phyloP scores from a whole-genome alignment of 2,888 invertebrate species.

The Drymonia ruficornis region DNA sequence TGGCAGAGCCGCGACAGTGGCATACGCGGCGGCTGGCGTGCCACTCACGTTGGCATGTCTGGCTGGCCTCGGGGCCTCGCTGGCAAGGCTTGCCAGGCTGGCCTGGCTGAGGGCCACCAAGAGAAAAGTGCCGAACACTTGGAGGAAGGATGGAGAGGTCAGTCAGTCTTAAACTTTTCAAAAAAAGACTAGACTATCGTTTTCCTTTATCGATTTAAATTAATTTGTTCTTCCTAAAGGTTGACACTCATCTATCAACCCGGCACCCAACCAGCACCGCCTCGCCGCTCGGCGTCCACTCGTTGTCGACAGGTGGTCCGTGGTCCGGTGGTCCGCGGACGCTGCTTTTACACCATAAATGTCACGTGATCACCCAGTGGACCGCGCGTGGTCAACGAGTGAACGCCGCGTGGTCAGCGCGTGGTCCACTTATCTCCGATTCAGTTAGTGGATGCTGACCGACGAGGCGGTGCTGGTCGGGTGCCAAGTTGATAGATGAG shows the following conservation, averaged over 20 bases:
- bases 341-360: too few relatives aligned
- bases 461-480: too few relatives aligned
- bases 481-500: too few relatives aligned
- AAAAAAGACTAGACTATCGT: not conserved
- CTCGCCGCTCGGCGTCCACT: too few relatives aligned
- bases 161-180: slow-evolving; percentile 10
- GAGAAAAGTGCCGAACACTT: slow-evolving; percentile 70
- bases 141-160: slow-evolving; percentile 76
- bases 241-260: not conserved
- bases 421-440: too few relatives aligned
- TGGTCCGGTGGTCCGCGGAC: too few relatives aligned
- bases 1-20: slow-evolving; percentile 93
- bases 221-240: not conserved
- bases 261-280: too few relatives aligned
- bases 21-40: slow-evolving; percentile 94
- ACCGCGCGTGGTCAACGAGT: too few relatives aligned
- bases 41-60: slow-evolving; percentile 94
- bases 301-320: too few relatives aligned
- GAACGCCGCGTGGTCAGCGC: too few relatives aligned
- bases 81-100: slow-evolving; percentile 91
- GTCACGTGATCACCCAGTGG: too few relatives aligned
- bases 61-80: slow-evolving; percentile 92
- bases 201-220: not conserved
- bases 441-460: too few relatives aligned
- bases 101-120: slow-evolving; percentile 79